phyloP scores from a whole-genome alignment of 2,797 vertebrate species.

The Zalophus californianus region DNA sequence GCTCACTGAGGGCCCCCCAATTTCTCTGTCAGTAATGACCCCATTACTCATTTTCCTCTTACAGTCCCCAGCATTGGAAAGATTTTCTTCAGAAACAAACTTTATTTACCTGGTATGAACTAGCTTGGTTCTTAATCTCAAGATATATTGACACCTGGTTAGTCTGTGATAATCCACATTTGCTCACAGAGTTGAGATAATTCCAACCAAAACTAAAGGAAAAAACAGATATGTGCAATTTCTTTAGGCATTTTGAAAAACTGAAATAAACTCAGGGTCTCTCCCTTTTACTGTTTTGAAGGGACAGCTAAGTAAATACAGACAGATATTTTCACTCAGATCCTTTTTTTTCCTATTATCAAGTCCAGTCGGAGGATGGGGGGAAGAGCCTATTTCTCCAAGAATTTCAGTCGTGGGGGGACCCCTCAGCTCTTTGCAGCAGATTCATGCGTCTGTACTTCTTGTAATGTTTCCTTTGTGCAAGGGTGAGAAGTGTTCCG shows the following conservation, averaged over 20 bases:
- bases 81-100: slow-evolving; percentile 31
- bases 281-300: neutral
- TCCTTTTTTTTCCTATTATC: slow-evolving; percentile 22
- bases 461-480: slow-evolving; percentile 45
- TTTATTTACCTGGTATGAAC: neutral
- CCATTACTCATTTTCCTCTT: neutral
- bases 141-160: neutral
- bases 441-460: slow-evolving; percentile 32
- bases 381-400: neutral
- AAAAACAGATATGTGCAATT: neutral
- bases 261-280: neutral
- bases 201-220: neutral
- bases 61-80: neutral
- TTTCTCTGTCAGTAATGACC: neutral
- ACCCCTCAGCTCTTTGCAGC: neutral
- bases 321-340: neutral
- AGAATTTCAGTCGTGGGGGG: slow-evolving; percentile 24
- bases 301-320: neutral
- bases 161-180: neutral
- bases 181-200: neutral
- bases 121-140: neutral
- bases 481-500: slow-evolving; percentile 51
- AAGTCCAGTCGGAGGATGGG: neutral
- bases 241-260: neutral
- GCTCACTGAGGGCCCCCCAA: neutral